Conservation (phyloP, 2,797 vertebrate species). For the Helarctos malayanus region DNA sequence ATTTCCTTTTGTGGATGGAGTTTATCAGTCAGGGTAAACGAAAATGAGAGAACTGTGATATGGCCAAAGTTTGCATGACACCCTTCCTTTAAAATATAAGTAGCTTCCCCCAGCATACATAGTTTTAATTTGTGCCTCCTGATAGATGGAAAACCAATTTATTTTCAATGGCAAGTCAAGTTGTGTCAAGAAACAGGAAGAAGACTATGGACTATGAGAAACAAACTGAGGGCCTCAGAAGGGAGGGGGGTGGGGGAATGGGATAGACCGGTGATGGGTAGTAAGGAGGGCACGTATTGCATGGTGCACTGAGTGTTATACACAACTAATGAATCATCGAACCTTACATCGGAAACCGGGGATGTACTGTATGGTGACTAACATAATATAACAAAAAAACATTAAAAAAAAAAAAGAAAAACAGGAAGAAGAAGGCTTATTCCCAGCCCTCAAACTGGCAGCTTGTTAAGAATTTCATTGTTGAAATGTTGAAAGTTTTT, state of each 20-base stretch:
- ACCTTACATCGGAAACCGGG: no score
- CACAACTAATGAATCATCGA: no score
- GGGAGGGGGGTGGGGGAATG: no score
- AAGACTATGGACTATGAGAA: no score
- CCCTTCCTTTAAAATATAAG: neutral
- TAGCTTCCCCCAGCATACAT: accelerated
- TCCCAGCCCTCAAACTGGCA: neutral
- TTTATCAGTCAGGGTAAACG: conserved; percentile 23
- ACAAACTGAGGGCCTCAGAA: no score
- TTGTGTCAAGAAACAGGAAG: neutral
- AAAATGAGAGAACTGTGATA: neutral
- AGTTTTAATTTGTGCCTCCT: neutral
- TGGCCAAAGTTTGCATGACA: neutral
- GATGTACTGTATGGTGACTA: no score
- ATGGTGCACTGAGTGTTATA: no score
- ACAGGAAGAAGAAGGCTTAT: no score
- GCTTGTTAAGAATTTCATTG: neutral
- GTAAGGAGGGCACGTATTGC: no score
- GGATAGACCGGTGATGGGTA: no score
- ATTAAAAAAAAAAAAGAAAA: no score
- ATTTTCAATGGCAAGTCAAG: neutral
- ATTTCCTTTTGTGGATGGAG: neutral
- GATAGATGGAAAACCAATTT: neutral
- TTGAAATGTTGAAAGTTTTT: neutral
- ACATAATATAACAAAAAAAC: no score